Evolutionary conservation across 2,888 invertebrate species (phyloP).

Genomic region (Andrena camellia): DNA sequence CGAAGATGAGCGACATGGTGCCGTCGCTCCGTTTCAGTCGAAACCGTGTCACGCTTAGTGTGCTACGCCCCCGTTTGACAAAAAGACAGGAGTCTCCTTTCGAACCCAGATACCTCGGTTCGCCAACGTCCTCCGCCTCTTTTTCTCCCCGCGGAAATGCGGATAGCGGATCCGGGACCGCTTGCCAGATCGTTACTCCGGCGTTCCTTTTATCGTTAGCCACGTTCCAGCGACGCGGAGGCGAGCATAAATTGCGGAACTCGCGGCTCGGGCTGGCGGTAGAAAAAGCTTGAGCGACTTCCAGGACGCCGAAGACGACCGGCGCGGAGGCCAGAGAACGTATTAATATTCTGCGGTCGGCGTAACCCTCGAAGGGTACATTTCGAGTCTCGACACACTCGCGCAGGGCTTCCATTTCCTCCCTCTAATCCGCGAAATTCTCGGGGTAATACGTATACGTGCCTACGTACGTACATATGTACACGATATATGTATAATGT

Average conservation of each 20-base stretch:
- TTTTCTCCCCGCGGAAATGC: background rate
- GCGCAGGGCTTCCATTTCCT: slow-evolving; percentile 73
- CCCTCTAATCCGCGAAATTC: slow-evolving; percentile 76
- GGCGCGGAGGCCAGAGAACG: slow-evolving; percentile 21
- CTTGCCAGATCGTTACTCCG: slow-evolving; percentile 19
- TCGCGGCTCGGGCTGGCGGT: background rate
- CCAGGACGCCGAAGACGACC: slow-evolving; percentile 11
- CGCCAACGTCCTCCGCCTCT: background rate
- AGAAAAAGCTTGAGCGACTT: slow-evolving; percentile 52
- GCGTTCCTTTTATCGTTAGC: slow-evolving; percentile 10
- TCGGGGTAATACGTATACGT: slow-evolving; percentile 46
- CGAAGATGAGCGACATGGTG: slow-evolving; percentile 3
- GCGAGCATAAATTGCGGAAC: slow-evolving; percentile 24
- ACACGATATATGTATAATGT: background rate
- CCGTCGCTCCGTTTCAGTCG: background rate
- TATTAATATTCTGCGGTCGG: slow-evolving; percentile 80
- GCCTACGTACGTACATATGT: slow-evolving; percentile 32
- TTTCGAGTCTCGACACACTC: slow-evolving; percentile 71
- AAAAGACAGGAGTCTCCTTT: slow-evolving; percentile 12
- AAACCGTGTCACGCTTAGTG: background rate
- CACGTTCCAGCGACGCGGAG: slow-evolving; percentile 1
- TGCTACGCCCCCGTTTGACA: background rate
- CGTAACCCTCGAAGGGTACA: slow-evolving; percentile 75
- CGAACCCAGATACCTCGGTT: background rate
- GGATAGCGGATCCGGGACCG: background rate